Percentiles rank a stretch among this genome's conserved stretches.
Conservation (phyloP, 2,888 invertebrate species). For the Nasonovia ribisnigri region DNA sequence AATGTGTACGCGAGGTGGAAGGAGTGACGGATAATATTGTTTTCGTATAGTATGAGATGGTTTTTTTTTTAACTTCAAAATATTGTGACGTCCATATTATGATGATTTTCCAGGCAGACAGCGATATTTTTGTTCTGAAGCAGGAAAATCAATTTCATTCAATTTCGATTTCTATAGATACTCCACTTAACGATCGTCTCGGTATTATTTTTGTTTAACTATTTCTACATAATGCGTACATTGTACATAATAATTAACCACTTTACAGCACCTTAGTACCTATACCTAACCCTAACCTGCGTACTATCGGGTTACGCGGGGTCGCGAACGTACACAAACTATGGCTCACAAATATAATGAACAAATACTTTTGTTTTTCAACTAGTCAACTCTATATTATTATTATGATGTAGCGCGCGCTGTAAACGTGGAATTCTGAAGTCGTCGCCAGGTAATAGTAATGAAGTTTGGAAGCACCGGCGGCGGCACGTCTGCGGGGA, state of each 20-base stretch:
- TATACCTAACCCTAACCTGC: no score
- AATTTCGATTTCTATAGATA: background rate
- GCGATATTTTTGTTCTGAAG: background rate
- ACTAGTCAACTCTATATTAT: background rate
- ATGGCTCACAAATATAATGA: background rate
- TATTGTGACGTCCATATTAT: background rate
- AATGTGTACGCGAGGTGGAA: background rate
- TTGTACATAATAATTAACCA: background rate
- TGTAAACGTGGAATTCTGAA: background rate
- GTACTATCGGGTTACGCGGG: no score
- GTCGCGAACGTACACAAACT: no score
- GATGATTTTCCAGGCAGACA: background rate
- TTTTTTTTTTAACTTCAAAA: background rate
- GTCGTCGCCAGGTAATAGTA: constrained; percentile 44
- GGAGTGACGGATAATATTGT: background rate
- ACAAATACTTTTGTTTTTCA: background rate
- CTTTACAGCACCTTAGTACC: background rate
- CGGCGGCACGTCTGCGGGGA: constrained; percentile 24
- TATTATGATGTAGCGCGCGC: background rate
- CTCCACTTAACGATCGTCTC: background rate
- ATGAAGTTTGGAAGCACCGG: constrained; percentile 41
- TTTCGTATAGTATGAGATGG: background rate
- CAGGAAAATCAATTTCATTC: background rate
- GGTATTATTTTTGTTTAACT: background rate
- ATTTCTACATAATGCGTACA: background rate